Base-by-base conservation (phyloP, 1,140 invertebrate genomes). In the Maniola jurtina region DNA sequence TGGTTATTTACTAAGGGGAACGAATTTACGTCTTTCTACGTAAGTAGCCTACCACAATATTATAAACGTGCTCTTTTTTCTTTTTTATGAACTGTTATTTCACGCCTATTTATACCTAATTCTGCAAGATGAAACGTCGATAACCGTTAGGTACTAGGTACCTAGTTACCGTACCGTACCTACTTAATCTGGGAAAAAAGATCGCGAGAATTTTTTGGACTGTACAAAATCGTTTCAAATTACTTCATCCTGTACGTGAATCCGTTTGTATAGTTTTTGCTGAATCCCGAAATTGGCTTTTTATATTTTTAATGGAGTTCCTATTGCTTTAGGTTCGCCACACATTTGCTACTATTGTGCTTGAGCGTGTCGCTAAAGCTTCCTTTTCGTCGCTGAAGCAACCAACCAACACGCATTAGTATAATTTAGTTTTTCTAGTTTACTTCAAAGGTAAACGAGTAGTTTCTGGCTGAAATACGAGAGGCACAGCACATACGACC, bases 221-320 rank as follows among this genome's bases (percentile, higher is more conserved):
- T 25, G 48, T 25, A 25, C 48, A 11, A 52, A 52, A 52, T 52
- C 48, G 48, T 52, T 52, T n/a, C 48, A 25, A 52, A 52, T 52
- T 52, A 7, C 48, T 52, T 25, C 7, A 52, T 50, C 14, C 48
- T 52, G 48, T 52, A 52, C 48, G 48, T 52, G 48, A 9, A 52
- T 52, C 5, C 48, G 48, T 52, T 52, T 52, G 6, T 52, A 9
- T 16, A 25, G 14, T 52, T 52, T 52, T 52, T 52, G 16, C 48
- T 52, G 48, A 11, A 2, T 7, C 15, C 16, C 15, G 25, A 52
- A 25, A 52, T 52, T 52, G 48, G 48, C 16, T 52, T 52, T 25
- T 52, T 52, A 52, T 52, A 16, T 52, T 52, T n/a, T 52, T 52
- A 52, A 52, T 25, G 14, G 48, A 4, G 15, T 52, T 25, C 7